These are phyloP conservation scores for Neoniphon sammara DNA, from an alignment of 2,797 vertebrate genomes.

Conservation along the genomic window DNA sequence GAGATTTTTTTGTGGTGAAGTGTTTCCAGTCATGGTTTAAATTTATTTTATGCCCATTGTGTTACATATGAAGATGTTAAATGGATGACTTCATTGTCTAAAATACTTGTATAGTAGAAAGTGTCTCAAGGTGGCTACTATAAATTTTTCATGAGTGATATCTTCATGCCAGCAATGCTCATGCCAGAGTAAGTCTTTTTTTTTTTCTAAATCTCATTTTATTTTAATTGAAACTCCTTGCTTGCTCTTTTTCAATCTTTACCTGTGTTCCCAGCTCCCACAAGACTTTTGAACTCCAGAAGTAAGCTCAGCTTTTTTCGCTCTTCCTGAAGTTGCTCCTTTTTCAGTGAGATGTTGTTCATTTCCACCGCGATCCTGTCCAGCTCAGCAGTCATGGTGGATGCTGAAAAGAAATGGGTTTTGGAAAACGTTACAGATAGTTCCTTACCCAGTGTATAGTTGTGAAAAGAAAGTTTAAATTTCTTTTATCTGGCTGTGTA, in stretches of 20 bases:
- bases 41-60: neutral
- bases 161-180: no score
- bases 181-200: neutral
- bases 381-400: conserved; percentile 59
- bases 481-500: no score
- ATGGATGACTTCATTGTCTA: neutral
- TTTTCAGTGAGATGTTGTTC: conserved; percentile 46
- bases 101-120: neutral
- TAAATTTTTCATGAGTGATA: neutral
- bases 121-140: neutral
- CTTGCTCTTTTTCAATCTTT: neutral
- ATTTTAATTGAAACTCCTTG: neutral
- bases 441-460: neutral
- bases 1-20: no score
- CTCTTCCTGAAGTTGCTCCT: conserved; percentile 63
- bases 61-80: no score
- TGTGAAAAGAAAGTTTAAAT: neutral
- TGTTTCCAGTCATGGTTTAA: no score
- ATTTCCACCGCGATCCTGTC: conserved; percentile 51
- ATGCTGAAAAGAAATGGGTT: conserved; percentile 5
- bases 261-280: conserved; percentile 55
- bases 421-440: neutral
- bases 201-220: neutral
- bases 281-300: conserved; percentile 62
- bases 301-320: conserved; percentile 63